phyloP scores from a whole-genome alignment of 2,797 vertebrate genomes.

The Lateolabrax maculatus region DNA sequence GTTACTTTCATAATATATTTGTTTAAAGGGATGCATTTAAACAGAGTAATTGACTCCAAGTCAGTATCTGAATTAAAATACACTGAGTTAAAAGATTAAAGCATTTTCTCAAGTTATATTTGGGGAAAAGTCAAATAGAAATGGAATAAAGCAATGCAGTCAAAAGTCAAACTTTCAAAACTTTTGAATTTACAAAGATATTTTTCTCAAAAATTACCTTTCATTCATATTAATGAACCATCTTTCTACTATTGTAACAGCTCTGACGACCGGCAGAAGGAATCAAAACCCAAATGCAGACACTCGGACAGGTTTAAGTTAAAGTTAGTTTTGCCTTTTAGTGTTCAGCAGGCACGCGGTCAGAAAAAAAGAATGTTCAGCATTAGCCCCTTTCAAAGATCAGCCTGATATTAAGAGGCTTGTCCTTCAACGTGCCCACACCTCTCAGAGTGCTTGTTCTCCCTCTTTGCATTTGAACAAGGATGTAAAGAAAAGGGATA shows the following conservation, averaged over 20 bases:
- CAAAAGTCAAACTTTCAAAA: not conserved
- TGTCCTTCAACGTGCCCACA: constrained; percentile 31
- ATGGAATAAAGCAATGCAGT: not conserved
- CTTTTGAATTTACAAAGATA: not conserved
- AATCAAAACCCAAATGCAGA: constrained; percentile 1
- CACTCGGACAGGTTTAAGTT: not conserved
- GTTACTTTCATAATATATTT: not conserved
- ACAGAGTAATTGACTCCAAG: not conserved
- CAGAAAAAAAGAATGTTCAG: not conserved
- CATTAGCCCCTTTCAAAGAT: constrained; percentile 21
- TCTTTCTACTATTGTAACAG: not conserved
- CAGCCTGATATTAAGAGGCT: constrained; percentile 15
- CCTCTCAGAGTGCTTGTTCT: constrained; percentile 22
- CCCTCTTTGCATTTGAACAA: constrained; percentile 45
- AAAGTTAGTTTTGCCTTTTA: not conserved
- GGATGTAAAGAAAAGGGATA: constrained; percentile 39
- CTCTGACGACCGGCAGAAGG: not conserved
- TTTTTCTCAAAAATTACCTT: not conserved
- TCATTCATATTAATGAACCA: not conserved
- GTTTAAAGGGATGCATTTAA: not conserved
- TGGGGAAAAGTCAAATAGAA: not conserved
- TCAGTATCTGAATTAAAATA: not conserved
- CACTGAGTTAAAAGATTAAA: not conserved
- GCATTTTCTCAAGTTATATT: not conserved
- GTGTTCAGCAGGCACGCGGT: not conserved